A percentile compares a stretch with the other conserved stretches of the same genome.
phyloP scores from a whole-genome alignment of 2,113 vertebrate genomes.

The Dendrocopos noguchii region DNA sequence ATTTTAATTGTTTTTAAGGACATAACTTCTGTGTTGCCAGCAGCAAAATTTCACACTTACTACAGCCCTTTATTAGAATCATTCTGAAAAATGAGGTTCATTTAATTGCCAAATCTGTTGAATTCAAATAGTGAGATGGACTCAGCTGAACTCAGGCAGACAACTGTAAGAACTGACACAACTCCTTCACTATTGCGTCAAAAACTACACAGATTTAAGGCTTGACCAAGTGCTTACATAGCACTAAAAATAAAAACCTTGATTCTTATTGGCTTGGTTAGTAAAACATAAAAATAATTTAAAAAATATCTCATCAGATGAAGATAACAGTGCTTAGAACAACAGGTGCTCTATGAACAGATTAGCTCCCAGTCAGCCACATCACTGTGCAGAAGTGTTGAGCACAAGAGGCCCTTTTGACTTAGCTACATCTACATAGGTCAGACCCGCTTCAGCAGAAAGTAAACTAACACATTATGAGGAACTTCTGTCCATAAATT shows the following conservation, averaged over 20 bases:
- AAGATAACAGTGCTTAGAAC: background rate
- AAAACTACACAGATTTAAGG: background rate
- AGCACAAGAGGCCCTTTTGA: background rate
- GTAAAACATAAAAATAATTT: background rate
- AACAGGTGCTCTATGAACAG: background rate
- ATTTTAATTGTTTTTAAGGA: background rate
- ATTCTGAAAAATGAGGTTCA: background rate
- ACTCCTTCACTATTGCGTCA: background rate
- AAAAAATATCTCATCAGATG: background rate
- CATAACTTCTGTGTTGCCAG: rapidly evolving
- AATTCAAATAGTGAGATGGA: background rate
- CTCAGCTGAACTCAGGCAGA: background rate
- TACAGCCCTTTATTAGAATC: background rate
- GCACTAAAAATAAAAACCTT: background rate
- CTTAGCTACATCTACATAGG: background rate
- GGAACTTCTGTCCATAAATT: background rate
- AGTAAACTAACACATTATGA: background rate
- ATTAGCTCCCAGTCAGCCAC: background rate
- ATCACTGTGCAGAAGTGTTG: background rate
- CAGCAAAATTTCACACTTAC: background rate
- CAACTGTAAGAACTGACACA: background rate
- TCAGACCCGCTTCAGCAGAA: background rate
- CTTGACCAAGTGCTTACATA: background rate
- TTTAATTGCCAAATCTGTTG: background rate
- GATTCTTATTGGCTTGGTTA: background rate